phyloP scores from a whole-genome alignment of 2,113 vertebrate species.

The Forbesichthys papilliferus region DNA sequence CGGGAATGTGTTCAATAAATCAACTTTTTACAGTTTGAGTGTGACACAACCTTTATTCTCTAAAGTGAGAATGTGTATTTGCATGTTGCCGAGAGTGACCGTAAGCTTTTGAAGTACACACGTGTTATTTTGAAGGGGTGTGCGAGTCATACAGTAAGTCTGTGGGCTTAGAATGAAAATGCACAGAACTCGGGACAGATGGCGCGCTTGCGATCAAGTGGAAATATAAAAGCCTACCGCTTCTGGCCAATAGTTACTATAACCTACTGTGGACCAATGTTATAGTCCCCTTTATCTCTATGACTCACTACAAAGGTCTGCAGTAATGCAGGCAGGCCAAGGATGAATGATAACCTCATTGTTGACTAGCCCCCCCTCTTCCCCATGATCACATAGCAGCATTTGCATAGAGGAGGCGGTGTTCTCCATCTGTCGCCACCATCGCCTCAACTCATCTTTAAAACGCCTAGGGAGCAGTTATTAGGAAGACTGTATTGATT shows the following conservation, averaged over 20 bases:
- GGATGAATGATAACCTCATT: not conserved
- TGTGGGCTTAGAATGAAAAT: too few relatives aligned
- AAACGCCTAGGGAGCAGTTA: too few relatives aligned
- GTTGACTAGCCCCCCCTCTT: constrained; percentile 18
- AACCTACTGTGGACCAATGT: not conserved
- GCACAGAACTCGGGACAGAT: constrained; percentile 38
- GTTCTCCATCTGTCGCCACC: too few relatives aligned
- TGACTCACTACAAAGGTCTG: not conserved
- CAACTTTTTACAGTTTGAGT: not conserved
- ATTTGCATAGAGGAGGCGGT: constrained; percentile 10
- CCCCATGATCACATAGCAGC: constrained; percentile 11
- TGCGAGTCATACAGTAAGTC: too few relatives aligned
- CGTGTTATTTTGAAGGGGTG: not conserved
- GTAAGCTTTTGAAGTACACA: not conserved
- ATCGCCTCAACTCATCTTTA: too few relatives aligned
- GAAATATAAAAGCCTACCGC: constrained; percentile 50
- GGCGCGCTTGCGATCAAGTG: constrained; percentile 43
- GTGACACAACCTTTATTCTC: not conserved
- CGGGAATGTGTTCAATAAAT: not conserved
- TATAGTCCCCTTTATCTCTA: not conserved
- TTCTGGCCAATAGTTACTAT: constrained; percentile 9
- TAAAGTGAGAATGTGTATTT: not conserved
- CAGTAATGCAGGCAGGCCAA: not conserved
- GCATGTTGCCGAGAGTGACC: not conserved
- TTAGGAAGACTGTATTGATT: too few relatives aligned